A percentile compares a stretch with the other conserved stretches of the same genome.
phyloP scores from a whole-genome alignment of 2,113 vertebrate genomes.

The Clarias macrocephalus region DNA sequence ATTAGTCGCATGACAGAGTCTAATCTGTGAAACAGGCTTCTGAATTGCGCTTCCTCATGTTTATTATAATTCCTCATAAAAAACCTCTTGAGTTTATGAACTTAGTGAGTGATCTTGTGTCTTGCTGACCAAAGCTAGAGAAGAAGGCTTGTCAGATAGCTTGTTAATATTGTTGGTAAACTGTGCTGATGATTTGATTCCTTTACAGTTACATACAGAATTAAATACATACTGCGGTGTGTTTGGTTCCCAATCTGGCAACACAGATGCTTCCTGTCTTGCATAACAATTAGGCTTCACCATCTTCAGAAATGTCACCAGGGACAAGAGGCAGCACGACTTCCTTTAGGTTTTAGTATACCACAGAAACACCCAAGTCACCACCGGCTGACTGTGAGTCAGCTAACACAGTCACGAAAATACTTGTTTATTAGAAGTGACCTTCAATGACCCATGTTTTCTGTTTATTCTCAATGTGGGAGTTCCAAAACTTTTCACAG shows the following conservation, averaged over 20 bases:
- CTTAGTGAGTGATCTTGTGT: background rate
- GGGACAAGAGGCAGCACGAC: conserved; percentile 11
- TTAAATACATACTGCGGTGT: background rate
- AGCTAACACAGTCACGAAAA: conserved; percentile 26
- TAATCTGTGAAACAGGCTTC: background rate
- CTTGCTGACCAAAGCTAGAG: background rate
- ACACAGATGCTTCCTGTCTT: conserved; percentile 6
- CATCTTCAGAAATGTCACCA: conserved; percentile 30
- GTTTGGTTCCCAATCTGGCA: background rate
- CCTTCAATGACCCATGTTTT: background rate
- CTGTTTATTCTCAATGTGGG: no score
- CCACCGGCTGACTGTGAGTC: conserved; percentile 39
- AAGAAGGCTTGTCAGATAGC: background rate
- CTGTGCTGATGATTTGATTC: background rate
- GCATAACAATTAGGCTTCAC: background rate
- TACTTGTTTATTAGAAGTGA: conserved; percentile 37
- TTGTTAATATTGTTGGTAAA: background rate
- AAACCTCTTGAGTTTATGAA: background rate
- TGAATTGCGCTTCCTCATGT: background rate
- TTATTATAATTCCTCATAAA: background rate
- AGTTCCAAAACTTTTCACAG: no score
- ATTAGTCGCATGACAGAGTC: background rate
- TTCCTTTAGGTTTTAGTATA: conserved; percentile 20
- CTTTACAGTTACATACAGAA: background rate
- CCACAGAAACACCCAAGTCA: conserved; percentile 12